Conservation (phyloP, 2,113 vertebrate species). For the Nibea coibor region DNA sequence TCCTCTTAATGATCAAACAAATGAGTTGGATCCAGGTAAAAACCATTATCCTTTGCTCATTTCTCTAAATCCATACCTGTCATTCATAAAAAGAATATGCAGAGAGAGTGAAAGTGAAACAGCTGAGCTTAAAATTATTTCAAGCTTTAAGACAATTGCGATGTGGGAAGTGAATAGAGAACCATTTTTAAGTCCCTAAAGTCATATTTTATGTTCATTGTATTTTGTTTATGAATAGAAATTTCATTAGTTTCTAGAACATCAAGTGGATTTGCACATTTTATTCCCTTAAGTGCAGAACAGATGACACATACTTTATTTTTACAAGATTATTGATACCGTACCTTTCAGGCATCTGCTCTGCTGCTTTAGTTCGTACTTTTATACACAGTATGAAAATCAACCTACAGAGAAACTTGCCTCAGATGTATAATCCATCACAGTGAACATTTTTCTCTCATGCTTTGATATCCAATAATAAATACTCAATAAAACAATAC, state of each 20-base stretch:
- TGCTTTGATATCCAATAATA: background rate
- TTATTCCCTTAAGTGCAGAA: conserved; percentile 37
- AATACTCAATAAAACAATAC: background rate
- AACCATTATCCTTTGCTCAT: conserved; percentile 35
- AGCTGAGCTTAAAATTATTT: background rate
- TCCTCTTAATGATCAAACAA: conserved; percentile 42
- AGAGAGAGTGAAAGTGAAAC: conserved; percentile 5
- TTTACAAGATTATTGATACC: conserved; percentile 42
- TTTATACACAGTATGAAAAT: conserved; percentile 8
- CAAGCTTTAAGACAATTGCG: background rate
- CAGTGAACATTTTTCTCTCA: conserved; percentile 15
- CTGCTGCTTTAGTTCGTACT: conserved; percentile 10
- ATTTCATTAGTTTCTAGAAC: conserved; percentile 15
- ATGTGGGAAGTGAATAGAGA: background rate
- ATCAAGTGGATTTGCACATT: conserved; percentile 32
- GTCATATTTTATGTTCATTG: conserved; percentile 9
- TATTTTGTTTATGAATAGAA: conserved; percentile 12
- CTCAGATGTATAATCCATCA: conserved; percentile 45
- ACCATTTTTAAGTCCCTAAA: background rate
- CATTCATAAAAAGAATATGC: background rate
- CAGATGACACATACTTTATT: conserved; percentile 23
- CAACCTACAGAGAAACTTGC: conserved; percentile 15
- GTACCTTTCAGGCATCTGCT: conserved; percentile 8
- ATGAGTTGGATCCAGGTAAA: conserved; percentile 41
- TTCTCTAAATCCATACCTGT: background rate